phyloP scores from a whole-genome alignment of 2,797 vertebrate genomes.

The Myripristis murdjan region DNA sequence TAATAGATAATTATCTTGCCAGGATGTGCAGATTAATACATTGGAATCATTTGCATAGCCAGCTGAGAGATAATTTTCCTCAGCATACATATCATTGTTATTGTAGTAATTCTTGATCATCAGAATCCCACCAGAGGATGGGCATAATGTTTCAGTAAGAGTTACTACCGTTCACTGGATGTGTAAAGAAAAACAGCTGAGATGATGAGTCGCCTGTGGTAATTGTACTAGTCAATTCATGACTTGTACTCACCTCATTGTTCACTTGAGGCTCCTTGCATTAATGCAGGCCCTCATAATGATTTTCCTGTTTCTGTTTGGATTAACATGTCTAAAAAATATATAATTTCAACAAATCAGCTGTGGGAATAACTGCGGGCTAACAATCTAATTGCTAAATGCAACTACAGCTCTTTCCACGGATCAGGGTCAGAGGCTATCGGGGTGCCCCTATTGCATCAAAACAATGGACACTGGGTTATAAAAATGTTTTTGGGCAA shows the following conservation, averaged over 20 bases:
- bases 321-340: not conserved
- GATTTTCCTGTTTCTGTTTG: not conserved
- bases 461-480: no score
- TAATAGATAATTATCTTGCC: slow-evolving; percentile 66
- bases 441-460: no score
- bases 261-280: slow-evolving; percentile 37
- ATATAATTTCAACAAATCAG: not conserved
- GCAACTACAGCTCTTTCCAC: no score
- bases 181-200: not conserved
- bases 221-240: not conserved
- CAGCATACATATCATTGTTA: slow-evolving; percentile 41
- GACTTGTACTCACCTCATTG: slow-evolving; percentile 3
- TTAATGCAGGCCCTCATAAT: slow-evolving; percentile 41
- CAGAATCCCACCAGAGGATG: slow-evolving; percentile 7
- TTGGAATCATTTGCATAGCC: slow-evolving; percentile 62
- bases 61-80: slow-evolving; percentile 42
- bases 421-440: no score
- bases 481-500: no score
- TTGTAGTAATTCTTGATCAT: slow-evolving; percentile 56
- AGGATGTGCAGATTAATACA: slow-evolving; percentile 62
- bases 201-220: not conserved
- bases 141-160: not conserved
- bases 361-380: not conserved
- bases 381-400: not conserved
- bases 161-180: not conserved